phyloP scores from a whole-genome alignment of 2,113 vertebrate genomes.

The Pristiophorus japonicus region DNA sequence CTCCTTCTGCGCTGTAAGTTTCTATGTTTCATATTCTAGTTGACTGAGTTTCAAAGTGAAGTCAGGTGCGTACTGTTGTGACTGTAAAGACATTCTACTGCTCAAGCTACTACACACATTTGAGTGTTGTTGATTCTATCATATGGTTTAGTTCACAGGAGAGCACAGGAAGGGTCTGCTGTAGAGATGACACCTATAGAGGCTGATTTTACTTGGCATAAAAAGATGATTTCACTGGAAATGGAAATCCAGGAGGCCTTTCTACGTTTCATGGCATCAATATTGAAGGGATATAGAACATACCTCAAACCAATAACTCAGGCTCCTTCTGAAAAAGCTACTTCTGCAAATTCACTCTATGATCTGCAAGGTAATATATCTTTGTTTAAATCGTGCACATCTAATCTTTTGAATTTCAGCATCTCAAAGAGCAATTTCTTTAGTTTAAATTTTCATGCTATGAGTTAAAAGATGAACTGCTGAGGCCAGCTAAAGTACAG shows the following conservation, averaged over 20 bases:
- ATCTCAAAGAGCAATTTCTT: neutral
- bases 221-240: constrained; percentile 81
- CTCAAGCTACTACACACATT: neutral
- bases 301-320: constrained; percentile 92
- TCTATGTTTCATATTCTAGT: neutral
- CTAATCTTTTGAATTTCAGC: neutral
- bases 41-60: neutral
- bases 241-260: constrained; percentile 95
- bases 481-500: neutral
- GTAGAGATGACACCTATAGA: constrained; percentile 93
- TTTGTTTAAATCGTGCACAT: neutral
- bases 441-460: neutral
- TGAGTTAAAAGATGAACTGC: neutral
- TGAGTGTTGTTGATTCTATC: neutral
- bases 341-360: constrained; percentile 83
- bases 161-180: constrained; percentile 67
- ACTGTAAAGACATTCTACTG: neutral
- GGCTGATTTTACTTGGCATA: constrained; percentile 92
- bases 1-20: no score
- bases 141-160: constrained; percentile 59
- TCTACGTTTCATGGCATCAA: constrained; percentile 89
- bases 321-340: constrained; percentile 90
- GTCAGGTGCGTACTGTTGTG: neutral
- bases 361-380: constrained; percentile 78
- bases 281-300: constrained; percentile 86